Evolutionary conservation across 2,797 vertebrate species (phyloP), one percentile per base, ranked within the genome.

Genomic region (Poecilia wingei): DNA sequence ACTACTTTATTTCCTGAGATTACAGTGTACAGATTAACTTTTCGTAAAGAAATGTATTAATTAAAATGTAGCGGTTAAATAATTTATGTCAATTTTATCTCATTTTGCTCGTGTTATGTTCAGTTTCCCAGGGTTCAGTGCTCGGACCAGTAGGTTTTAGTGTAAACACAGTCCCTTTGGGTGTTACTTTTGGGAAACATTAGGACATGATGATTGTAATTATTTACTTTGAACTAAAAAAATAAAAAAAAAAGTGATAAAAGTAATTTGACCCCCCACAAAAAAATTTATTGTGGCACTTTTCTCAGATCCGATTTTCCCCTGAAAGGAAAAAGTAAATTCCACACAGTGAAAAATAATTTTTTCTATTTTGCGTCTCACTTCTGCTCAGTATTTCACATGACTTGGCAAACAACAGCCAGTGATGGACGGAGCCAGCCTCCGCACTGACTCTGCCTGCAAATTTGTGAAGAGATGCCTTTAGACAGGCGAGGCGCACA

Each of bases 401-500:
- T 33, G 46, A 47, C 28, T 46, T 49, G 36, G 41, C 16, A 75
- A 33, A 64, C 74, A 46, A 36, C 43, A 49, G 47, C 20, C 9
- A 39, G 36, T 69, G 77, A 81, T 81, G 55, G 72, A 82, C 78
- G 55, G 49, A 76, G 45, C 69, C 71, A 80, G 81, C 83, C 76
- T 75, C 33, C 53, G 77, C 71, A 79, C 77, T 71, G 73, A 82
- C 86, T 79, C 82, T 83, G 76, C 77, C 43, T 76, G 66, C 13
- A 5, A 79, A 75, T 74, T 85, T 83, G 22, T 91, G 90, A 94
- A 61, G 75, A 77, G 81, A 90, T 86, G 82, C 87, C 86, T 89
- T 80, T 6, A 76, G 89, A 91, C 90, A 91, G 81, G 82, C 72
- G 41, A 79, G 79, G 78, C 72, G 66, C 36, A 39, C 46, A 41